Conservation (phyloP, 1,140 invertebrate genomes). For the Drosophila mojavensis region DNA sequence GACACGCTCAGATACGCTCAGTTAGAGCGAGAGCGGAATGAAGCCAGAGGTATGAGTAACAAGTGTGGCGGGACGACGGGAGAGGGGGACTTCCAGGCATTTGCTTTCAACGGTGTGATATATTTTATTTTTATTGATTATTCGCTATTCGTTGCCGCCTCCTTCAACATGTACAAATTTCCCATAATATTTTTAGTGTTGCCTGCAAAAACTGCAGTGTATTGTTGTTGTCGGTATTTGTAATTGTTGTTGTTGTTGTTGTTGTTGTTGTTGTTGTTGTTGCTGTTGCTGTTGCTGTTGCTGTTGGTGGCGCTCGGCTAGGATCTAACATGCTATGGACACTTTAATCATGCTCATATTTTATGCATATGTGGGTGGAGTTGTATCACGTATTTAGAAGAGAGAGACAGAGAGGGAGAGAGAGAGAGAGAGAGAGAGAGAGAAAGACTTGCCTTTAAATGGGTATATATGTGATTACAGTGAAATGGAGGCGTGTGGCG, state of each 20-base stretch:
- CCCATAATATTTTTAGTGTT: conserved; percentile 63
- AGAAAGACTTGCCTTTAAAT: neutral
- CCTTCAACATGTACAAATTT: conserved; percentile 59
- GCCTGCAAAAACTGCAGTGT: conserved; percentile 41
- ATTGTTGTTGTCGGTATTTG: conserved; percentile 14
- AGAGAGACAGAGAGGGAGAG: neutral
- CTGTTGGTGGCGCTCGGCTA: conserved; percentile 32
- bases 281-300: neutral
- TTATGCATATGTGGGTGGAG: conserved; percentile 59
- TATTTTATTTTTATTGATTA: conserved; percentile 83
- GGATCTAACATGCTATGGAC: conserved; percentile 74
- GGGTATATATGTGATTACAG: neutral
- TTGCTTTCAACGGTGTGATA: conserved; percentile 71
- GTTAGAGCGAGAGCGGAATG: neutral
- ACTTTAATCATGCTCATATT: conserved; percentile 79
- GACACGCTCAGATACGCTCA: neutral
- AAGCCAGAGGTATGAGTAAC: conserved; percentile 7
- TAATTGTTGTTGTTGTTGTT: conserved; percentile 11
- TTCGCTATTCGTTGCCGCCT: conserved; percentile 57
- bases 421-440: neutral
- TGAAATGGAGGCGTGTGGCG: neutral
- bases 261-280: conserved; percentile 17
- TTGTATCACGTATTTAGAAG: neutral
- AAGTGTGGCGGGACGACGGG: neutral
- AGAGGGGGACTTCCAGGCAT: conserved; percentile 15